Base-by-base conservation (phyloP, 2,888 invertebrate species). In the Invenusta paracnida region DNA sequence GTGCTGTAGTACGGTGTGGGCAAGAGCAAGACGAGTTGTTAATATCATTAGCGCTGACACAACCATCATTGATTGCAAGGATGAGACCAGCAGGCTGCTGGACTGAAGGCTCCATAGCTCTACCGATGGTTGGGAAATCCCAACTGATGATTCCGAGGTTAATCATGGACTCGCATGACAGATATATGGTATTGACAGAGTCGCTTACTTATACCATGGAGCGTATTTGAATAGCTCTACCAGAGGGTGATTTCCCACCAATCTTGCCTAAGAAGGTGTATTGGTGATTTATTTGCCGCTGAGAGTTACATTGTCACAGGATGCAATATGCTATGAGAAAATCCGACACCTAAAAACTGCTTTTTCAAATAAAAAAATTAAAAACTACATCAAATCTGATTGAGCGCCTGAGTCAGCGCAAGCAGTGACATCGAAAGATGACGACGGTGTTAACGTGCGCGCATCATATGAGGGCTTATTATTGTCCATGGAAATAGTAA, bases 341-440 rank as follows among this genome's bases (percentile, higher is more conserved):
- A 82, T 82, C 83, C 83, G 17, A n/a, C 83, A 17, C 17, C 23
- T n/a, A 30, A n/a, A 31, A 25, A 82, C 23, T 82, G 25, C 30
- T 82, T 25, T 11, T n/a, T n/a, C n/a, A n/a, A n/a, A n/a, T n/a
- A n/a, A n/a, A n/a, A n/a, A n/a, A n/a, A n/a, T n/a, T n/a, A n/a
- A n/a, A n/a, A 82, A 30, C 28, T 11, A 82, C 83, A n/a, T 25
- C n/a, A 82, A n/a, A 28, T 82, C 31, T 82, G 29, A 25, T 31
- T 82, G 83, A 11, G 83, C 29, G 29, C 83, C 83, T n/a, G 30
- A 25, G 30, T 82, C 83, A n/a, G 83, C 28, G 30, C n/a, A n/a
- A 28, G 29, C 83, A 30, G 11, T 28, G 23, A 82, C 31, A 17
- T 82, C 83, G 83, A n/a, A 79, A 27, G 48, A 48, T 48, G 48